Percentiles rank a stretch among this genome's conserved stretches.
Evolutionary conservation across 2,797 vertebrate genomes (phyloP).

Genomic region (Helarctos malayanus): DNA sequence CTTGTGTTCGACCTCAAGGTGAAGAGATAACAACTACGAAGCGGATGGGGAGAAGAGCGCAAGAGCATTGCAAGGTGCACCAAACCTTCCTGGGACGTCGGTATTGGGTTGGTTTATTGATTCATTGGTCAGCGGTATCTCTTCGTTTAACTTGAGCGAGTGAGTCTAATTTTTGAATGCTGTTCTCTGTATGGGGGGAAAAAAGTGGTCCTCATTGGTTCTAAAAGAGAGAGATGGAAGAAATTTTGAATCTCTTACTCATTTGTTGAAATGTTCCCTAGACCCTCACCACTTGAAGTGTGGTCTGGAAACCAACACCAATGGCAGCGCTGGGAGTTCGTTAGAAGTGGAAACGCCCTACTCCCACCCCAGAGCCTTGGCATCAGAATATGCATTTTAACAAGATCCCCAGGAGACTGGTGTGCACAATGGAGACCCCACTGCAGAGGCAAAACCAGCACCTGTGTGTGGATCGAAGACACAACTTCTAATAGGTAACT

Average conservation of each 20-base stretch:
- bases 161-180: neutral
- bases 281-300: neutral
- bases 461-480: neutral
- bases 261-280: neutral
- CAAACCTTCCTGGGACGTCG: neutral
- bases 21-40: neutral
- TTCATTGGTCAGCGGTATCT: neutral
- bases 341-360: neutral
- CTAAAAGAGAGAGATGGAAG: neutral
- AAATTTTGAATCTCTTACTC: neutral
- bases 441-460: neutral
- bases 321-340: neutral
- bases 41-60: neutral
- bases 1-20: neutral
- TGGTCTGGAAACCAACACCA: neutral
- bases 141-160: slow-evolving; percentile 1
- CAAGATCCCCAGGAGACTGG: neutral
- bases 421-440: neutral
- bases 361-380: neutral
- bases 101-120: neutral
- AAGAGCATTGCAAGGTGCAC: neutral
- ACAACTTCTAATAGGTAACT: neutral
- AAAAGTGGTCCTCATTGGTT: neutral
- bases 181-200: neutral
- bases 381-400: neutral